phyloP scores from a whole-genome alignment of 2,113 vertebrate genomes.

The Scartelaos histophorus region DNA sequence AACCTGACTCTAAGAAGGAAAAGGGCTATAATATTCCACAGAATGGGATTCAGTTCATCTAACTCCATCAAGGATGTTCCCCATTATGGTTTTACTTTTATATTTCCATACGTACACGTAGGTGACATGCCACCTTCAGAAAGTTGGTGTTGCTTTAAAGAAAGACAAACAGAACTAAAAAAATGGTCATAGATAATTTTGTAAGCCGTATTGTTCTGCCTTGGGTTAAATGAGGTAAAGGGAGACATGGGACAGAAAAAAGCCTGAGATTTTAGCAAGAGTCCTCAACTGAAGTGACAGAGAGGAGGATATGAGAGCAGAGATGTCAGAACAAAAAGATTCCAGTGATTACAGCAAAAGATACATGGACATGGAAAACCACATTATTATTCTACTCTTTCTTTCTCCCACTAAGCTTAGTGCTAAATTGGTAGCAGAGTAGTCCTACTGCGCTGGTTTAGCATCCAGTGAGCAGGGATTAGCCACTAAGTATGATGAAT shows the following conservation, averaged over 20 bases:
- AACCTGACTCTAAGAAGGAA: too few species aligned
- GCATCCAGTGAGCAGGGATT: constrained; percentile 57
- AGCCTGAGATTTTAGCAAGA: constrained; percentile 20
- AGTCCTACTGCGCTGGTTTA: constrained; percentile 54
- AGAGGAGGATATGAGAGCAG: constrained; percentile 15
- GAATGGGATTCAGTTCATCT: too few species aligned
- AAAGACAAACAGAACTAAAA: background rate
- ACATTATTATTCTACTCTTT: constrained; percentile 56
- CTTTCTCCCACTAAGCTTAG: constrained; percentile 55
- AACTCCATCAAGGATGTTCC: too few species aligned
- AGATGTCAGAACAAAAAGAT: constrained; percentile 32
- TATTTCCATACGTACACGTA: too few species aligned
- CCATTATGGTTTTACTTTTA: too few species aligned
- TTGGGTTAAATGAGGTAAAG: constrained; percentile 6
- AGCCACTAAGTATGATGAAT: constrained; percentile 67
- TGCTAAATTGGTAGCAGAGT: constrained; percentile 68
- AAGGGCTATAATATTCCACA: too few species aligned
- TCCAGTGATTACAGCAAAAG: constrained; percentile 48
- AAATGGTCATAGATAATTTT: background rate
- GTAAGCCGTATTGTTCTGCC: background rate
- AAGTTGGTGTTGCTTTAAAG: background rate
- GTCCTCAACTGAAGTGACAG: constrained; percentile 17
- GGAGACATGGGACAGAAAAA: constrained; percentile 10
- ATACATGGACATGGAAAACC: constrained; percentile 52
- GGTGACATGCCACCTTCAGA: too few species aligned